Evolutionary conservation across 2,888 invertebrate species (phyloP).

Genomic region (Cantharis rufa): DNA sequence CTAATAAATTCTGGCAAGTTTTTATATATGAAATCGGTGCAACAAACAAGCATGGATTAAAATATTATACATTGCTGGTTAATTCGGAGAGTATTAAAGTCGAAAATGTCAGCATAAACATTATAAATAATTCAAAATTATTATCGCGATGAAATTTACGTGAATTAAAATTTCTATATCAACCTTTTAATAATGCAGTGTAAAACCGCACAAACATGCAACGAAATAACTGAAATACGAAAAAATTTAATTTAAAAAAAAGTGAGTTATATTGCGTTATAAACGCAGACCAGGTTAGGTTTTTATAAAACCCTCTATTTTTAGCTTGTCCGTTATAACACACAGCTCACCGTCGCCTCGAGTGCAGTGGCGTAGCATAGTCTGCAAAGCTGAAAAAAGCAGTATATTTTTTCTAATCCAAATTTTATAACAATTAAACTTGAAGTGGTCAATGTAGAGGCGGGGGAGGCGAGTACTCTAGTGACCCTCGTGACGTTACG

Average conservation of each 20-base stretch:
- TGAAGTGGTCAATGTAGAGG: no score
- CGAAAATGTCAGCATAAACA: background rate
- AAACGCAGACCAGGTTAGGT: background rate
- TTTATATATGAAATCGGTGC: background rate
- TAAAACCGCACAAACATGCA: background rate
- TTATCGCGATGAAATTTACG: background rate
- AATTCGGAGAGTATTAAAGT: background rate
- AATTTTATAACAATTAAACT: no score
- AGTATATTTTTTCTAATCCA: no score
- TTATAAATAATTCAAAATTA: background rate
- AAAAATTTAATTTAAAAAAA: background rate
- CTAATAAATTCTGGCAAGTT: background rate
- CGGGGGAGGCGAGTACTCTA: no score
- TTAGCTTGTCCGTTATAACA: background rate
- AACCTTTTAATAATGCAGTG: background rate
- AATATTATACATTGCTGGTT: background rate
- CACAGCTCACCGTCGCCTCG: no score
- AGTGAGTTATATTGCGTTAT: no score
- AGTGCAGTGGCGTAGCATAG: no score
- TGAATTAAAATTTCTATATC: background rate
- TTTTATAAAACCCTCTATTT: background rate
- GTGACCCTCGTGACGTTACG: no score
- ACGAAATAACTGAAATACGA: background rate
- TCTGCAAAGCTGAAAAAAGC: no score
- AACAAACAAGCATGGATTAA: background rate